Evolutionary conservation across 2,888 invertebrate genomes (phyloP), one percentile per base, ranked within the genome.

Genomic region (Sericinus montela): DNA sequence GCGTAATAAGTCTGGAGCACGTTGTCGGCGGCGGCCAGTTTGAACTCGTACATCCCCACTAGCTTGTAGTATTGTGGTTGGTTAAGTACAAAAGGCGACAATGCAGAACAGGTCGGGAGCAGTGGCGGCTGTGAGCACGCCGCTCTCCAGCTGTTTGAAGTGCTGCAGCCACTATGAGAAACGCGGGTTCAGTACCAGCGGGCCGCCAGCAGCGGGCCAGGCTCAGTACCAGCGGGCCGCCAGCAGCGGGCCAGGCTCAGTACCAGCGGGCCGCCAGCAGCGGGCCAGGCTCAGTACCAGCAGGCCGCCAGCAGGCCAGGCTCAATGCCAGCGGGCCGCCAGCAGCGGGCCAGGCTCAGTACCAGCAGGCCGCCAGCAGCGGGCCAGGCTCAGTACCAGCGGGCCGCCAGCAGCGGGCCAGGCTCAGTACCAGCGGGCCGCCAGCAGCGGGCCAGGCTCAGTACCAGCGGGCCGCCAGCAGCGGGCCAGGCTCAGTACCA

Each of bases 111-210:
- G n/a, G 9, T 39, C 32, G 66, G 89, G 89, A 35, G 60, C 67
- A 14, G 90, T 80, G 32, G 68, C 68, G 60, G 73, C 75, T 51
- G 90, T 89, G 60, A 87, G 78, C 65, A 90, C 79, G 58, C 90
- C 75, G 54, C 89, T 84, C 72, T 90, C 90, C 52, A 87, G 73
- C 63, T 90, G 90, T 57, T 65, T 63, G 71, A 88, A 90, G 74
- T 90, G n/a, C 90, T 0, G 87, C 89, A 34, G 83, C 81, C 53
- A 90, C n/a, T n/a, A n/a, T n/a, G n/a, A n/a, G n/a, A n/a, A n/a
- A n/a, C n/a, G n/a, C n/a, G n/a, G n/a, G n/a, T n/a, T n/a, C n/a
- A n/a, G n/a, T n/a, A n/a, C 50, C 48, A 90, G 69, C 29, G 32
- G 11, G 56, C 51, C 49, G 0, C 78, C 79, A 0, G 53, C n/a